Base-by-base conservation (phyloP, 2,113 vertebrate species). In the Aleadryas rufinucha region DNA sequence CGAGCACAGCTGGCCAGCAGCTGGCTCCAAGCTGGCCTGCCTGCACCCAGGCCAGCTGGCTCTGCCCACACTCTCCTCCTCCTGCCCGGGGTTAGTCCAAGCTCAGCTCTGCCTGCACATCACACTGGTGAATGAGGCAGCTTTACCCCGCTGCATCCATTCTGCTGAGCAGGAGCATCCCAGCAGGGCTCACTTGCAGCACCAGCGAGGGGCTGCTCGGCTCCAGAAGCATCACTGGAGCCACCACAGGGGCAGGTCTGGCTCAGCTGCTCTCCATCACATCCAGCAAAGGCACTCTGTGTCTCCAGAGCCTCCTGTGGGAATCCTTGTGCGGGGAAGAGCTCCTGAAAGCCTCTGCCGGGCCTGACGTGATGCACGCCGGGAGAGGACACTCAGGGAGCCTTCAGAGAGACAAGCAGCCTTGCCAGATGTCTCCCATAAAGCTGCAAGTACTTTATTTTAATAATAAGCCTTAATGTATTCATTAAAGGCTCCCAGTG, bases 401-500 rank as follows among this genome's bases (percentile, higher is more conserved):
- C 89, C 65, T 90, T 95, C 82, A 64, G 89, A 95, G 87, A 96
- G 94, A 93, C 87, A 50, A 90, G 85, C 87, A 83, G 77, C 89
- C 87, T 77, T 84, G 96, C 96, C 96, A 97, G 97, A 95, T 96
- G 89, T 93, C 93, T 96, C 95, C 85, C 84, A 93, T 97, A 97
- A 97, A 97, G 93, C 92, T 96, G 92, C 89, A 95, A 97, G 87
- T 92, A 94, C 97, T 97, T 97, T 97, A 96, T 95, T 97, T 96
- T 96, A 97, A 97, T 96, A 96, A 96, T 97, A 97, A 97, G 91
- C 90, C 92, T 95, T 95, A 94, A 92, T 96, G 93, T 95, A 96
- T 97, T 97, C 95, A 97, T 97, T 97, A 97, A 97, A 97, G 87
- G 85, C 94, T 93, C 87, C 91, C 91, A 96, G 80, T 97, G 97